A percentile compares a stretch with the other conserved stretches of the same genome.
phyloP scores from a whole-genome alignment of 1,140 invertebrate species.

The Cotesia glomerata region DNA sequence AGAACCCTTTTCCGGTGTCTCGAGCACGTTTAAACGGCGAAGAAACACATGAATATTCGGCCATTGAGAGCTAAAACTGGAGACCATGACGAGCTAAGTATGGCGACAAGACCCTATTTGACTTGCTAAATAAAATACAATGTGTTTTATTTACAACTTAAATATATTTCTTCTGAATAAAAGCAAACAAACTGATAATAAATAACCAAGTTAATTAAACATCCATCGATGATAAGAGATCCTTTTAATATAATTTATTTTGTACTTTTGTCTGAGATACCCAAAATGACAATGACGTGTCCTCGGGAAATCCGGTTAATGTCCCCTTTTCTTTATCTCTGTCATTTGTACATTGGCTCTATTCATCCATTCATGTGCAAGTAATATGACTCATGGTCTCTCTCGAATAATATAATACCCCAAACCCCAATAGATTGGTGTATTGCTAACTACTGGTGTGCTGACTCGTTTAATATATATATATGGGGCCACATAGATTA shows the following conservation, averaged over 20 bases:
- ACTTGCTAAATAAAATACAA: not conserved
- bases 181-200: no score
- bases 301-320: slow-evolving; percentile 3
- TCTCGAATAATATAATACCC: not conserved
- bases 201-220: no score
- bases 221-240: not conserved
- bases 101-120: not conserved
- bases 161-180: not conserved
- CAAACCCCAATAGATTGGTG: no score
- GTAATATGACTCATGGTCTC: slow-evolving; percentile 16
- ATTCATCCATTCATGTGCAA: not conserved
- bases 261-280: not conserved
- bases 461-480: not conserved
- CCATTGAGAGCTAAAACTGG: not conserved
- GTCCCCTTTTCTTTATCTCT: slow-evolving; percentile 8
- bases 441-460: no score
- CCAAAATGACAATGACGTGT: slow-evolving; percentile 12
- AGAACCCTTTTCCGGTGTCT: no score
- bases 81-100: not conserved
- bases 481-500: not conserved
- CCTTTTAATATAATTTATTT: not conserved
- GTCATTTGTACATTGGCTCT: not conserved
- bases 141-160: not conserved
- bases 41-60: not conserved
- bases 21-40: not conserved